Evolutionary conservation across 2,888 invertebrate species (phyloP).

Genomic region (Papilio demoleus): DNA sequence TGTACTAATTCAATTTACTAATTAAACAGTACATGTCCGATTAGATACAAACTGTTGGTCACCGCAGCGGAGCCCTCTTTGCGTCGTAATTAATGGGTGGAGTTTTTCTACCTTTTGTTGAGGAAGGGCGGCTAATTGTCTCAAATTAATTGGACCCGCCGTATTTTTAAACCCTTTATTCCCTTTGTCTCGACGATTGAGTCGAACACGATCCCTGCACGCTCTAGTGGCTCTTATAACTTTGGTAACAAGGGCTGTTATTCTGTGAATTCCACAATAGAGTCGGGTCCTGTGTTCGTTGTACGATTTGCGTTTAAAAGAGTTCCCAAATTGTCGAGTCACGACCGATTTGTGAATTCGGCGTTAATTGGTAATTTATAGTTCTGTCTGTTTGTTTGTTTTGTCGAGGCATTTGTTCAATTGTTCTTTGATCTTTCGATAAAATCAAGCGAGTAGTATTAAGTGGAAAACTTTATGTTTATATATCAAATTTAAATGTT

Average conservation of each 20-base stretch:
- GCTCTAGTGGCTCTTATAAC: slow-evolving; percentile 32
- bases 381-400: slow-evolving; percentile 52
- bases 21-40: background rate
- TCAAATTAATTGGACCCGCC: slow-evolving; percentile 78
- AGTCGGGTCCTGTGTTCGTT: slow-evolving; percentile 10
- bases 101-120: slow-evolving; percentile 82
- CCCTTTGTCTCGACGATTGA: slow-evolving; percentile 58
- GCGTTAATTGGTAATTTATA: slow-evolving; percentile 64
- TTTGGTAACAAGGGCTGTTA: background rate
- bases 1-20: background rate
- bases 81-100: slow-evolving; percentile 75
- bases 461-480: background rate
- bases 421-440: background rate
- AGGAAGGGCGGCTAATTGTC: slow-evolving; percentile 80
- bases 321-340: slow-evolving; percentile 58
- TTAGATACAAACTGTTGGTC: background rate
- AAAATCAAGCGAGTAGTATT: background rate
- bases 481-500: background rate
- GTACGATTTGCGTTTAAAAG: slow-evolving; percentile 53
- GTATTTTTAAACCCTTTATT: slow-evolving; percentile 75
- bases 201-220: slow-evolving; percentile 1
- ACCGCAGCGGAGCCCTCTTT: slow-evolving; percentile 43
- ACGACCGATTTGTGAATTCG: slow-evolving; percentile 55
- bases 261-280: slow-evolving; percentile 9
- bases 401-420: slow-evolving; percentile 15